A percentile compares a stretch with the other conserved stretches of the same genome.
phyloP scores from a whole-genome alignment of 23 tunicate species.

The Styela clava region DNA sequence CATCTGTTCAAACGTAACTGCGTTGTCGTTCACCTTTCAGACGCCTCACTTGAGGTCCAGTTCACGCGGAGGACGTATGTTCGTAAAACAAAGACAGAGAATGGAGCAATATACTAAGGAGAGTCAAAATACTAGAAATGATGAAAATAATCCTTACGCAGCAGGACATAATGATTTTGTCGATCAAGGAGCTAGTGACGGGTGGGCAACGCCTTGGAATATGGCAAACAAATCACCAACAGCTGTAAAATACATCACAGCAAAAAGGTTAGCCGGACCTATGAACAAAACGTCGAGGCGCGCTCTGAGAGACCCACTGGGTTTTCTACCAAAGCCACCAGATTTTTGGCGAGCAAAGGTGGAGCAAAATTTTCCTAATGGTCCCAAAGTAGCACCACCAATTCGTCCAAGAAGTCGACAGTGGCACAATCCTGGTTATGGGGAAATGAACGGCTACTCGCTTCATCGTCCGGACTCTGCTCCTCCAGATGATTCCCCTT shows the following conservation, averaged over 20 bases:
- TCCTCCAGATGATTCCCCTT: constrained; percentile 17
- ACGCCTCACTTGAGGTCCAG: constrained; percentile 18
- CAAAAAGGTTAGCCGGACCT: neutral
- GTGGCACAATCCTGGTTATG: neutral
- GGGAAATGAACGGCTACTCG: neutral
- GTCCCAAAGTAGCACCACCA: neutral
- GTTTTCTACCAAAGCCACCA: constrained; percentile 39
- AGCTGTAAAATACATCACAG: constrained; percentile 42
- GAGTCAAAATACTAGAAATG: neutral
- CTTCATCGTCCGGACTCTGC: constrained; percentile 43
- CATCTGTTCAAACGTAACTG: constrained; percentile 3
- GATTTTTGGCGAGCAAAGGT: constrained; percentile 76
- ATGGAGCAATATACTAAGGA: constrained; percentile 40
- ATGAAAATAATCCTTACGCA: neutral
- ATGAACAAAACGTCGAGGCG: constrained; percentile 1
- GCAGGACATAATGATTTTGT: constrained; percentile 2
- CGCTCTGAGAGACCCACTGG: constrained; percentile 2
- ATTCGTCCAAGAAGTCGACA: neutral
- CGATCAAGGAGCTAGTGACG: neutral
- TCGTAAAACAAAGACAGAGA: constrained; percentile 66
- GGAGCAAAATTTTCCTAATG: constrained; percentile 41
- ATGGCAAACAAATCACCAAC: constrained; percentile 26
- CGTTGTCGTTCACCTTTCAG: neutral
- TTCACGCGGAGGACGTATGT: constrained; percentile 70
- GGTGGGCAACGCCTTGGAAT: constrained; percentile 40